Evolutionary conservation across 2,888 invertebrate species (phyloP).

Genomic region (Meganola albula): DNA sequence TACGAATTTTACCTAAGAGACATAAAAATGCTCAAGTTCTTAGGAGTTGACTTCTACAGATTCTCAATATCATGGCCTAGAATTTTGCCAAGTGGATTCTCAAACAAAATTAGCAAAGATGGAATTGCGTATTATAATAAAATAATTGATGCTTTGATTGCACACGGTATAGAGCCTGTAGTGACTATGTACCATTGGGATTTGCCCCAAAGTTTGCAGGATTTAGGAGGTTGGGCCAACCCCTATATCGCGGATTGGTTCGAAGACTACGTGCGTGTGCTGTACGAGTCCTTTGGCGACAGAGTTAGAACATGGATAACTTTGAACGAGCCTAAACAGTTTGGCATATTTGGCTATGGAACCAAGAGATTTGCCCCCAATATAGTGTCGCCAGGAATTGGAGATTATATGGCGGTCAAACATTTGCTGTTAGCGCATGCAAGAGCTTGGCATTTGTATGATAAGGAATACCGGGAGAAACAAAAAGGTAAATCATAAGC

Average conservation of each 20-base stretch:
- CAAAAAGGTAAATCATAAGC: conserved; percentile 49
- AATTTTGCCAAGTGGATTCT: conserved; percentile 77
- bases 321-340: conserved; percentile 76
- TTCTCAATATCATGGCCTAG: conserved; percentile 82
- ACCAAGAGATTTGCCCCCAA: conserved; percentile 45
- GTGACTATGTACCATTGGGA: conserved; percentile 79
- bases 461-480: conserved; percentile 44
- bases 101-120: conserved; percentile 70
- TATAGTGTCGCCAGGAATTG: conserved; percentile 59
- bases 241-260: conserved; percentile 65
- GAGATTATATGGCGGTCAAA: conserved; percentile 71
- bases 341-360: conserved; percentile 65
- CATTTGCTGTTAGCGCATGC: conserved; percentile 78
- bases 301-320: conserved; percentile 78
- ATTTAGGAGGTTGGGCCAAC: conserved; percentile 77
- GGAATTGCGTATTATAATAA: conserved; percentile 81
- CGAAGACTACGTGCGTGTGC: conserved; percentile 64
- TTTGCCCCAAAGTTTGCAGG: conserved; percentile 72
- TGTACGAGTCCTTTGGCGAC: conserved; percentile 66
- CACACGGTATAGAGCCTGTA: conserved; percentile 78
- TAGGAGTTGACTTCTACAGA: conserved; percentile 72
- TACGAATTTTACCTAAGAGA: conserved; percentile 79
- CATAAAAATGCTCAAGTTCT: conserved; percentile 56
- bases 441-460: conserved; percentile 63
- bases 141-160: conserved; percentile 78